Evolutionary conservation across 1,140 invertebrate genomes (phyloP).

Genomic region (Dendroctonus ponderosae): DNA sequence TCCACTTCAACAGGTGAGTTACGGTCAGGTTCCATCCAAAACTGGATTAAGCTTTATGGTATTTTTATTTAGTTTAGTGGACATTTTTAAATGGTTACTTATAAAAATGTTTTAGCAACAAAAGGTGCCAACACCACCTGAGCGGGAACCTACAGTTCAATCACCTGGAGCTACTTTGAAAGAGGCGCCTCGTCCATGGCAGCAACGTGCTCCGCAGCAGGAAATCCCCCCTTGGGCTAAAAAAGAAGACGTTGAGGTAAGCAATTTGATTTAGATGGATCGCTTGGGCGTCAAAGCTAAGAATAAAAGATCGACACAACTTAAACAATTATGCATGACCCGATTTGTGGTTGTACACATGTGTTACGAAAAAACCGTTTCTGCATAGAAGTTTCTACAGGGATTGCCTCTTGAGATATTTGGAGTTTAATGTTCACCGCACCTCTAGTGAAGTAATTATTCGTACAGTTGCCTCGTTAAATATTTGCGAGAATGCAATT

Average conservation of each 20-base stretch:
- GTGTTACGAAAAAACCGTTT: background rate
- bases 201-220: constrained; percentile 42
- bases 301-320: too few species aligned
- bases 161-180: constrained; percentile 47
- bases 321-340: too few species aligned
- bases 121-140: constrained; percentile 47
- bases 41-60: too few species aligned
- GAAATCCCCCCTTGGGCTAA: constrained; percentile 47
- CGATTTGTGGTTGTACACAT: too few species aligned
- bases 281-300: background rate
- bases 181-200: constrained; percentile 49
- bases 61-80: too few species aligned
- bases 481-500: too few species aligned
- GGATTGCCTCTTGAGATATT: too few species aligned
- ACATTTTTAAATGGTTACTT: too few species aligned
- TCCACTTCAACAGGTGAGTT: constrained; percentile 42
- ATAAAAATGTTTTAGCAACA: constrained; percentile 31
- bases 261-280: background rate
- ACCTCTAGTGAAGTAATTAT: too few species aligned
- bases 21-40: too few species aligned
- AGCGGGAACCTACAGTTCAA: constrained; percentile 52
- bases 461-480: too few species aligned
- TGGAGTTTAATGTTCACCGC: too few species aligned
- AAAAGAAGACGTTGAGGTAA: constrained; percentile 26
- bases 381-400: background rate